These are phyloP conservation scores for Pempheris klunzingeri DNA, from an alignment of 2,797 vertebrate species.

Conservation along the genomic window DNA sequence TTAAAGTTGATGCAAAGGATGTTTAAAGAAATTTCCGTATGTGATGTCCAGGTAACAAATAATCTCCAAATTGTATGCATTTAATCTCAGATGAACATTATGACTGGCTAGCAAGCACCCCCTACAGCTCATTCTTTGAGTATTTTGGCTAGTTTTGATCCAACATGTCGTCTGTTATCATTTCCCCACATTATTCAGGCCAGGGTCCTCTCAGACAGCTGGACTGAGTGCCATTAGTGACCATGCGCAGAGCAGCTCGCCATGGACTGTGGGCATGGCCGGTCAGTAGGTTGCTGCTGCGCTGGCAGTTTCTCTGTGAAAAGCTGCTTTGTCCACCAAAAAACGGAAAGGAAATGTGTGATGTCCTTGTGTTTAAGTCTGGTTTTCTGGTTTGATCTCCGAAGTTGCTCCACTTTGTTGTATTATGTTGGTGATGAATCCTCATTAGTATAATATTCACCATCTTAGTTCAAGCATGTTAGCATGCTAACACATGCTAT, in stretches of 20 bases:
- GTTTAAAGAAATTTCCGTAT: background rate
- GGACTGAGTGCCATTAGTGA: slow-evolving; percentile 3
- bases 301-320: slow-evolving; percentile 49
- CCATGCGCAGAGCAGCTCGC: slow-evolving; percentile 15
- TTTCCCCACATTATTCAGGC: slow-evolving; percentile 9
- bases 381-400: slow-evolving; percentile 21
- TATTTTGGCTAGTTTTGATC: background rate
- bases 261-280: slow-evolving; percentile 29
- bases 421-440: background rate
- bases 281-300: slow-evolving; percentile 37
- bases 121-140: background rate
- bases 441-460: background rate
- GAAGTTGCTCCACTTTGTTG: slow-evolving; percentile 14
- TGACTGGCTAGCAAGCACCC: background rate
- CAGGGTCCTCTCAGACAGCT: background rate
- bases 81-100: background rate
- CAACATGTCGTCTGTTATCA: slow-evolving; percentile 11
- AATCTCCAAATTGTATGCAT: background rate
- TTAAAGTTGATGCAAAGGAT: background rate
- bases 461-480: background rate
- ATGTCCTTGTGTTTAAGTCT: slow-evolving; percentile 27
- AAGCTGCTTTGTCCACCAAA: slow-evolving; percentile 59
- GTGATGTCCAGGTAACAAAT: background rate
- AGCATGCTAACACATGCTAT: background rate
- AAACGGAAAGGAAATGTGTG: slow-evolving; percentile 44